Conservation (phyloP, 2,113 vertebrate genomes). For the Lichenostomus cassidix region DNA sequence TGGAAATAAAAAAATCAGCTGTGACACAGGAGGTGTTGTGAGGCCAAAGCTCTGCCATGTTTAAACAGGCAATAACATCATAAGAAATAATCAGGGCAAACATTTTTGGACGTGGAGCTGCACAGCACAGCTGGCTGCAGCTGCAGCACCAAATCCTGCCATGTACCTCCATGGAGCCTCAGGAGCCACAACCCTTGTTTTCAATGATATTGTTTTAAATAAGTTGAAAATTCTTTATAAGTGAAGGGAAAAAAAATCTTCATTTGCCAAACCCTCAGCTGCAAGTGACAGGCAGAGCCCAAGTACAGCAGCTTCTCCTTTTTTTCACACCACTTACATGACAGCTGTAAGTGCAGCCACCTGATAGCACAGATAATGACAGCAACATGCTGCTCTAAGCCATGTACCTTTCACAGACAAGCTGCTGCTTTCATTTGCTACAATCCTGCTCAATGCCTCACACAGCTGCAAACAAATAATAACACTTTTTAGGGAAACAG, state of each 20-base stretch:
- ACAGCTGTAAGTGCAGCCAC: background rate
- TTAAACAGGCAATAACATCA: background rate
- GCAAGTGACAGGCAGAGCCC: background rate
- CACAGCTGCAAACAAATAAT: background rate
- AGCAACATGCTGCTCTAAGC: background rate
- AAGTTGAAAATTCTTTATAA: background rate
- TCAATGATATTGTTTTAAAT: background rate
- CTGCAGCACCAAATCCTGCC: background rate
- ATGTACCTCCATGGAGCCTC: fast-evolving
- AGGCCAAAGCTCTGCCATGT: background rate
- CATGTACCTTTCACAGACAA: background rate
- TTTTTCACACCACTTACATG: background rate
- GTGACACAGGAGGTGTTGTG: background rate
- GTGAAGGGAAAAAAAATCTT: background rate
- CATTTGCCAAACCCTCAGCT: background rate
- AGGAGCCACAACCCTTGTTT: background rate
- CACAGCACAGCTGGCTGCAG: conserved; percentile 4
- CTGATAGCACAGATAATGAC: background rate
- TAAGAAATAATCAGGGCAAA: background rate
- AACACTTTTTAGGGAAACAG: background rate
- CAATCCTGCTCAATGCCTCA: background rate
- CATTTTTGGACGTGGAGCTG: background rate
- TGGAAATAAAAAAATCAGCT: background rate
- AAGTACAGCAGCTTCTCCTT: background rate
- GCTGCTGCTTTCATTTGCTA: background rate